A percentile compares a stretch with the other conserved stretches of the same genome.
Evolutionary conservation across 2,113 vertebrate genomes (phyloP).

Genomic region (Sylvicapra grimmia): DNA sequence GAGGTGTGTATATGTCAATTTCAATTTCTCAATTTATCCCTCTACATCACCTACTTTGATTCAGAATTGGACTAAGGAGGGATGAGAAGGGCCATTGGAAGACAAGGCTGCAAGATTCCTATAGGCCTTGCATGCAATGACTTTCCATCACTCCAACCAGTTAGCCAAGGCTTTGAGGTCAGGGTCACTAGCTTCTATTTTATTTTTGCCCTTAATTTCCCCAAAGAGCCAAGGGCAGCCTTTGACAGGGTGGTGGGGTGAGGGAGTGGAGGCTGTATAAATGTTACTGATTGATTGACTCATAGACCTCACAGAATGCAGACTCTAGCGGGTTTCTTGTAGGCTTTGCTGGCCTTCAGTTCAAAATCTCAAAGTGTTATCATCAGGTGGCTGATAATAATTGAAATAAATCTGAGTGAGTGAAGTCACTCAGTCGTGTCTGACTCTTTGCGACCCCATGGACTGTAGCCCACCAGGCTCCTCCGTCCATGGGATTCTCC

Average conservation of each 20-base stretch:
- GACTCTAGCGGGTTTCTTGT: background rate
- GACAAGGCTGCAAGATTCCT: background rate
- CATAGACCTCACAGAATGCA: background rate
- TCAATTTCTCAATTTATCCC: background rate
- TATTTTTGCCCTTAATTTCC: background rate
- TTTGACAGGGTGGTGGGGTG: accelerated
- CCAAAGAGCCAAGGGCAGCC: background rate
- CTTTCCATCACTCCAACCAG: background rate
- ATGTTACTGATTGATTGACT: background rate
- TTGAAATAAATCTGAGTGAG: background rate
- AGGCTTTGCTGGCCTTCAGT: background rate
- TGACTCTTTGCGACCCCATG: too few species aligned
- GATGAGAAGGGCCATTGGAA: background rate
- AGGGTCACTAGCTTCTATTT: background rate
- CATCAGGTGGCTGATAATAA: background rate
- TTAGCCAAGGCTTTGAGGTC: background rate
- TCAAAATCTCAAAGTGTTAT: background rate
- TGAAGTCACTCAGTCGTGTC: too few species aligned
- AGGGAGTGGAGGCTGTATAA: background rate
- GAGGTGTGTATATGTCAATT: background rate
- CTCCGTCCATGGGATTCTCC: too few species aligned
- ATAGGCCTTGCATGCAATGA: background rate
- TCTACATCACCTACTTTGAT: background rate
- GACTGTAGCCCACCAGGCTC: too few species aligned
- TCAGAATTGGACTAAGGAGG: background rate